Evolutionary conservation across 2,888 invertebrate genomes (phyloP).

Genomic region (Chrysina gloriosa): DNA sequence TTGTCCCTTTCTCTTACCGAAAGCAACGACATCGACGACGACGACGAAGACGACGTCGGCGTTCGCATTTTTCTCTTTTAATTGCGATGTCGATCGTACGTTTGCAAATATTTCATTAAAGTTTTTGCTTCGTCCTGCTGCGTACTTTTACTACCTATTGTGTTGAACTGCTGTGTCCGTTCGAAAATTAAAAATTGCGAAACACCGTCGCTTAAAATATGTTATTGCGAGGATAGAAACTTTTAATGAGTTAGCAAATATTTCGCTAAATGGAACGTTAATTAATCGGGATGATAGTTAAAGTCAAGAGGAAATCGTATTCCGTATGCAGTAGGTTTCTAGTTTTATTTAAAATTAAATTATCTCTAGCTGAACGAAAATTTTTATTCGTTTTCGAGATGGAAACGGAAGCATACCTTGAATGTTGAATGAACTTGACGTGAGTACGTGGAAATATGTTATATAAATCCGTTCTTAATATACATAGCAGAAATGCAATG

Average conservation of each 20-base stretch:
- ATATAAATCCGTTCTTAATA: too few relatives aligned
- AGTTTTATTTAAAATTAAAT: too few relatives aligned
- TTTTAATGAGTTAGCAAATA: not conserved
- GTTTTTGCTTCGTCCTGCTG: not conserved
- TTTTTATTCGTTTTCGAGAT: too few relatives aligned
- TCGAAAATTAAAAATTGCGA: conserved; percentile 11
- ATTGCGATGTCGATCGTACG: conserved; percentile 11
- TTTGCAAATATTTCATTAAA: conserved; percentile 32
- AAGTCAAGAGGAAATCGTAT: too few relatives aligned
- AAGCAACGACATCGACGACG: conserved; percentile 22
- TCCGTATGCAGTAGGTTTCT: too few relatives aligned
- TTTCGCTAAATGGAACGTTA: not conserved
- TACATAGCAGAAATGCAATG: too few relatives aligned
- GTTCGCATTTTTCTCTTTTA: conserved; percentile 30
- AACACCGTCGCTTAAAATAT: not conserved
- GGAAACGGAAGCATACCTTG: too few relatives aligned
- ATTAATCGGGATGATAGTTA: too few relatives aligned
- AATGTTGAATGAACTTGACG: too few relatives aligned
- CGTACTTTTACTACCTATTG: not conserved
- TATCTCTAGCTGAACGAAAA: too few relatives aligned
- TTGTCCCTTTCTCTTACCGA: not conserved
- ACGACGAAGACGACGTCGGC: not conserved
- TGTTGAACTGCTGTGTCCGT: not conserved
- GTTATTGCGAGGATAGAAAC: not conserved
- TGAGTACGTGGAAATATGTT: too few relatives aligned